Evolutionary conservation across 2,113 vertebrate species (phyloP), one percentile per base, ranked within the genome.

Genomic region (Planiliza haematocheilus): DNA sequence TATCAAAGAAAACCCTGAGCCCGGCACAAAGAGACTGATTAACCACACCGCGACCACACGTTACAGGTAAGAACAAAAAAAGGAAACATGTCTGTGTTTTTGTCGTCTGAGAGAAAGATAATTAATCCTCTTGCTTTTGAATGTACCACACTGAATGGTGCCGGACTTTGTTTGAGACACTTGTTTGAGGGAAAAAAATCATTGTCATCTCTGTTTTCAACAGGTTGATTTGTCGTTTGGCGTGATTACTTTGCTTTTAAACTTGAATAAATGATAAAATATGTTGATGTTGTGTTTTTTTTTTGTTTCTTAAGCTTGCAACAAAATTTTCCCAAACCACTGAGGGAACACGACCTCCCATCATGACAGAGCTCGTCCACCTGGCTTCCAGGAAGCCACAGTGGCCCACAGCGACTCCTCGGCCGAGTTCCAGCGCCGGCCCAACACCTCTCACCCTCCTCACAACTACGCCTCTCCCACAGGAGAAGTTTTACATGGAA

Each of bases 401-500:
- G 13, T 41, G 63, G 21, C 12, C 63, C 48, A 45, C 62, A 16
- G 49, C 42, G 59, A 74, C 63, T 14, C 10, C 74, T 7, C 10
- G 16, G 11, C 14, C 60, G 16, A 21, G 38, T 21, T n/a, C 55
- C 21, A 49, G 42, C 13, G 20, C 38, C 0, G 39, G 68, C 7
- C 36, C 14, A 0, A 41, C 14, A 13, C 30, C 70, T 37, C 18
- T 41, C 49, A 38, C 42, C 42, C 49, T 55, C 48, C 57, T 36
- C 45, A 72, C 65, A 45, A 68, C 65, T 11, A 50, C 77, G 12
- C 49, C 37, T 30, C 57, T 61, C 39, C 84, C 79, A 0, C 59
- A 41, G 52, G 83, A 81, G 12, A 81, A 68, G 11, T 45, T 17
- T 20, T 79, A 88, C 71, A 78, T 92, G 81, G 77, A 87, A 46